These are phyloP conservation scores for Chirona hameri DNA, from an alignment of 2,888 invertebrate genomes.

Conservation along the genomic window DNA sequence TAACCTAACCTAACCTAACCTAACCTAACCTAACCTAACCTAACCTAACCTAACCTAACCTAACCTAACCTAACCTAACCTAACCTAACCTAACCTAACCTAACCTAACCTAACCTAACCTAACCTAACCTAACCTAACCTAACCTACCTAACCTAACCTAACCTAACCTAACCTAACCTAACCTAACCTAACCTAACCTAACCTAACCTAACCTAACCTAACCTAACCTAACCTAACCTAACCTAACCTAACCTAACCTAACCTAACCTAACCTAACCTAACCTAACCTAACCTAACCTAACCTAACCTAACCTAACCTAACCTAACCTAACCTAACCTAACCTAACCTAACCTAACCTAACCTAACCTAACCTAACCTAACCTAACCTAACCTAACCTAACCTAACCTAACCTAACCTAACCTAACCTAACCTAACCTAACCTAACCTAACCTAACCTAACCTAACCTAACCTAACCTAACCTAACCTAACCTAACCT, in stretches of 20 bases:
- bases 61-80: conserved; percentile 22
- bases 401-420: too few species aligned
- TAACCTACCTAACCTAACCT: too few species aligned
- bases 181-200: background rate
- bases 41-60: background rate
- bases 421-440: too few species aligned
- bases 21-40: too few species aligned
- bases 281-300: background rate
- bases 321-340: background rate
- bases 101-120: conserved; percentile 10
- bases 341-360: conserved; percentile 22
- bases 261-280: background rate
- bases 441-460: too few species aligned
- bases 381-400: too few species aligned
- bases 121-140: too few species aligned
- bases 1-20: background rate
- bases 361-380: conserved; percentile 22
- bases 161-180: conserved; percentile 22
- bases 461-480: too few species aligned
- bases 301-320: background rate
- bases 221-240: background rate
- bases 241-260: conserved; percentile 22
- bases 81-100: conserved; percentile 22
- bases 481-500: too few species aligned
- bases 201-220: conserved; percentile 12